These are phyloP conservation scores for Erebia palarica DNA, from an alignment of 2,888 invertebrate species.

Conservation along the genomic window DNA sequence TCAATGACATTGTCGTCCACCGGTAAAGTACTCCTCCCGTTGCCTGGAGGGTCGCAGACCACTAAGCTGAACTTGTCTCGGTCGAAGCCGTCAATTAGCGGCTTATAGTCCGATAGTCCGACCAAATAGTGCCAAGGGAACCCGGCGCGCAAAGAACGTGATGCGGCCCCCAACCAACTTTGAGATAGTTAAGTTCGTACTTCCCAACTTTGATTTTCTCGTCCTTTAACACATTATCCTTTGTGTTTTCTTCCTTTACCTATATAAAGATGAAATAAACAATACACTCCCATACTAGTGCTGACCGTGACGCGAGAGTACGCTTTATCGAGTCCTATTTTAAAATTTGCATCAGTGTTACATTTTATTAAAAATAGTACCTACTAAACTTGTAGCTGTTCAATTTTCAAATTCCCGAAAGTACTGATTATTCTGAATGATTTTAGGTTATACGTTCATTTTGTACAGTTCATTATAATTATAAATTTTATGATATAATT, in stretches of 20 bases:
- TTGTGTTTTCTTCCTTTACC: background rate
- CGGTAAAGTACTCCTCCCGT: slow-evolving; percentile 92
- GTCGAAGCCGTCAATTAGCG: slow-evolving; percentile 87
- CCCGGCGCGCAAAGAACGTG: slow-evolving; percentile 89
- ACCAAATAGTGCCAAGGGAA: slow-evolving; percentile 90
- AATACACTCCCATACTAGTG: no score
- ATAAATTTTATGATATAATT: no score
- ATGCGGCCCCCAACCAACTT: slow-evolving; percentile 83
- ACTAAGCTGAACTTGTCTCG: slow-evolving; percentile 84
- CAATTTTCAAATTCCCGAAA: no score
- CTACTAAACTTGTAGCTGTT: no score
- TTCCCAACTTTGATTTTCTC: slow-evolving; percentile 84
- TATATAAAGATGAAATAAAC: background rate
- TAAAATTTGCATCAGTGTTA: no score
- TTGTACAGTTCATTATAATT: no score
- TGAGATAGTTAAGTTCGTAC: slow-evolving; percentile 80
- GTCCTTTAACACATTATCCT: slow-evolving; percentile 70
- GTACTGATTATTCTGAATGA: no score
- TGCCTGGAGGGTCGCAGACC: slow-evolving; percentile 94
- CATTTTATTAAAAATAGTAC: no score
- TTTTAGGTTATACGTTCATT: no score
- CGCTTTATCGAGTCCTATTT: no score
- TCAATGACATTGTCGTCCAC: slow-evolving; percentile 85
- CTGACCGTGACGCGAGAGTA: no score
- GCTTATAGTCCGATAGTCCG: slow-evolving; percentile 93